Evolutionary conservation across 2,113 vertebrate genomes (phyloP), one percentile per base, ranked within the genome.

Genomic region (Brachionichthys hirsutus): DNA sequence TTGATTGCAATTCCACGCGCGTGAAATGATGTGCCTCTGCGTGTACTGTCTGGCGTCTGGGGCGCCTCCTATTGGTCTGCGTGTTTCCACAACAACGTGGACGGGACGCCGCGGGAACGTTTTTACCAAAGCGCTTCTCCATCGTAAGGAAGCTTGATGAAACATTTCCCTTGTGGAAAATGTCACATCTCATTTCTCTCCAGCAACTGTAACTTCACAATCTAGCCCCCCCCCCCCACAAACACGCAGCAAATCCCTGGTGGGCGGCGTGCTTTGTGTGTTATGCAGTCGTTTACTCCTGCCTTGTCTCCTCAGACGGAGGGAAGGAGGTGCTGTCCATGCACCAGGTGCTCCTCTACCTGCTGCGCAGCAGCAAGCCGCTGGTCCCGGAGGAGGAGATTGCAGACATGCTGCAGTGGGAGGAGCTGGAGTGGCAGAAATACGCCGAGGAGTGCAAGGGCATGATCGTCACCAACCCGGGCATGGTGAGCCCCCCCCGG

Each of bases 371-470:
- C 83, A 98, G 88, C 89, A 96, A 94, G 73, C 87, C 97, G 0
- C 86, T 99, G 84, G 97, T 99, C 15, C 95, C 96, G 0, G 97
- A 95, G 81, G 96, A 98, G 83, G 94, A 98, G 85, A 98, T 98
- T 22, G 96, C 96, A 24, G 93, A 98, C 74, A 98, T 99, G 97
- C 93, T 98, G 47, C 96, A 98, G 82, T 98, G 97, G 97, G 95
- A 98, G 83, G 97, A 99, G 70, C 89, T 98, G 7, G 95, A 94
- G 69, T 99, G 97, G 97, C 97, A 99, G 91, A 98, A 98, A 57
- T 99, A 98, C 0, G 97, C 97, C 0, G 97, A 99, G 62, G 97
- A 99, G 81, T 99, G 97, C 88, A 99, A 99, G 88, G 97, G 97
- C 77, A 99, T 99, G 97, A 99, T 99, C 0, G 97, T 99, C 78